Base-by-base conservation (phyloP, 2,797 vertebrate genomes). In the Salarias fasciatus region DNA sequence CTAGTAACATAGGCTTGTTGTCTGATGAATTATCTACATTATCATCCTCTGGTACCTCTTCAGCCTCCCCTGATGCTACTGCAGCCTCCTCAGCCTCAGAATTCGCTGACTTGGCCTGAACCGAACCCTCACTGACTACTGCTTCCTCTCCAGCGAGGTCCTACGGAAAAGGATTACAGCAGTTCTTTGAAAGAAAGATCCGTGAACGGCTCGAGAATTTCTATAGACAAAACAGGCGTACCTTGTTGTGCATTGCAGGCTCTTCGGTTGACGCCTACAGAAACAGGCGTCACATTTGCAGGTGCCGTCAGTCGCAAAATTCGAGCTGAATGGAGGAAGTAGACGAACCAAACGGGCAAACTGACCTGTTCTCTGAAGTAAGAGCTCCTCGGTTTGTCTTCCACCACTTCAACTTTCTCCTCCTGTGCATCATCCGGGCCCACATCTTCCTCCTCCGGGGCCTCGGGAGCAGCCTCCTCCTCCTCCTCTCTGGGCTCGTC, bases 401-500 rank as follows among this genome's bases (percentile, higher is more conserved):
- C 92, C 72, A 56, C 75, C 67, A 75, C 79, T 41, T 85, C 92
- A 75, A 86, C 92, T 68, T 81, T 88, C 72, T 74, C 87, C 80
- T 89, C 91, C 85, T 72, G 0, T 8, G 78, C 79, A 15, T 85
- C 90, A 63, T 94, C 91, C 57, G 91, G 88, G 6, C 53, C 76
- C 60, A 91, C 91, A 13, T 75, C 79, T 54, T 84, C 90, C 66
- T 89, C 93, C 18, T 29, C 93, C 85, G 69, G 85, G 63, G 82
- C 92, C 37, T 88, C 91, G 28, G 90, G 83, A 68, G 85, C 86
- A 38, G 87, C 86, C 18, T 89, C 44, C 38, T 86, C 88, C n/a
- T n/a, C n/a, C 65, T 78, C 90, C 41, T 91, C 93, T 64, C 92
- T 91, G 45, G 88, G 92, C 52, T 74, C 80, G 70, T 94, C 93